Evolutionary conservation across 2,113 vertebrate genomes (phyloP).

Genomic region (Petrocephalus zakoni): DNA sequence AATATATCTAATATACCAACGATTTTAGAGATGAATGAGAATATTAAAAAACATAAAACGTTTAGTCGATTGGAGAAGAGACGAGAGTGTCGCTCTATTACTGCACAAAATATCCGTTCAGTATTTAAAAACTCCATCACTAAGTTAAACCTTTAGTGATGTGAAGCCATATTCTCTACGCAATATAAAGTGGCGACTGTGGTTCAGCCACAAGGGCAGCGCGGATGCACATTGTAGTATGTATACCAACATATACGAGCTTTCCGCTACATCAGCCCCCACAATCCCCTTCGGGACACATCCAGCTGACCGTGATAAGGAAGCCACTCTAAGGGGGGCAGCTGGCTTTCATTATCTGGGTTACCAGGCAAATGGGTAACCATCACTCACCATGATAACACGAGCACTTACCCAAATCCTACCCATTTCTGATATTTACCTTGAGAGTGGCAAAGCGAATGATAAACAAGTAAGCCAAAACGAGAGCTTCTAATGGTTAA

Average conservation of each 20-base stretch:
- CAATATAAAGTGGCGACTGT: not conserved
- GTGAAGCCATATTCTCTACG: not conserved
- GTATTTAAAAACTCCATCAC: not conserved
- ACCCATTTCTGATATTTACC: not conserved
- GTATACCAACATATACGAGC: not conserved
- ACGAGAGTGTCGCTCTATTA: not conserved
- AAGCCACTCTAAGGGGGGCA: not conserved
- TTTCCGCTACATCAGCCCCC: not conserved
- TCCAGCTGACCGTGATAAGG: not conserved
- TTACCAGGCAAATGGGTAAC: not conserved
- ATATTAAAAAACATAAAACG: conserved; percentile 4
- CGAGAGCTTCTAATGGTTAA: not conserved
- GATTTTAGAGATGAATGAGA: not conserved
- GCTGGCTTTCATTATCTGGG: not conserved
- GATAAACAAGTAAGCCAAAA: not conserved
- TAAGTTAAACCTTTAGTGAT: not conserved
- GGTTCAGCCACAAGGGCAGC: not conserved
- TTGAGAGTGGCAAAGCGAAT: not conserved
- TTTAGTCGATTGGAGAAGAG: not conserved
- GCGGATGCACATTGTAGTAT: not conserved
- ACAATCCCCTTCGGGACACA: not conserved
- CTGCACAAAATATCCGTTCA: not conserved
- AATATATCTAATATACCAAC: not conserved
- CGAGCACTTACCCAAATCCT: not conserved
- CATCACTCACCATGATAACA: not conserved